Evolutionary conservation across 2,113 vertebrate genomes (phyloP), one percentile per base, ranked within the genome.

Genomic region (Entelurus aequoreus): DNA sequence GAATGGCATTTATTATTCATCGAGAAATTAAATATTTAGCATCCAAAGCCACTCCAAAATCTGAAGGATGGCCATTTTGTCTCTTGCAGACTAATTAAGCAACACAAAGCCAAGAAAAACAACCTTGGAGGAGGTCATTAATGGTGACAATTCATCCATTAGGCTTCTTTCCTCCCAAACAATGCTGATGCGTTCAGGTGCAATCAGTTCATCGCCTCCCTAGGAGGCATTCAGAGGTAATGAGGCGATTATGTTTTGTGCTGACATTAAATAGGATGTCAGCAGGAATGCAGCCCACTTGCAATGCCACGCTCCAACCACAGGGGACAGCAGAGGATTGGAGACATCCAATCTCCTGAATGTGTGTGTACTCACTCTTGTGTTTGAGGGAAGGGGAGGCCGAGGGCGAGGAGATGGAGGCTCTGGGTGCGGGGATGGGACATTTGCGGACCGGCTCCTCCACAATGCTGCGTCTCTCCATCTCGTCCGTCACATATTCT

Each of bases 401-500:
- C 13, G 82, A 90, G 59, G 94, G 93, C 13, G 93, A 92, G 46
- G 92, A 86, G 78, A 93, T 48, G 0, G 88, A 92, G 54, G 91
- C 90, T 56, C 93, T 92, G 68, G 93, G 93, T 10, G 90, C 84
- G 40, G 91, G 86, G 53, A 90, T 44, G 19, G 86, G 79, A 38
- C 91, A 92, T 81, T 90, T 93, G 63, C 90, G 85, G 1, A 89
- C 77, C 1, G 84, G 90, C 54, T 94, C 93, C 66, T 94, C 93
- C 47, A 88, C 63, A 11, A 91, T 71, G 73, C 84, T 80, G 40
- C 69, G 69, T 76, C 84, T 72, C 79, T 93, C 93, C 87, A 77
- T 81, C 66, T 92, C 77, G 4, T 93, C 92, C 88, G 92, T 91
- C 86, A 93, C 91, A 64, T 94, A 94, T 37, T 97, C 95, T 98